Evolutionary conservation across 64 coral and sea anemone species (phyloP), one percentile per base, ranked within the genome.

Genomic region (Stichodactyla mertensii): DNA sequence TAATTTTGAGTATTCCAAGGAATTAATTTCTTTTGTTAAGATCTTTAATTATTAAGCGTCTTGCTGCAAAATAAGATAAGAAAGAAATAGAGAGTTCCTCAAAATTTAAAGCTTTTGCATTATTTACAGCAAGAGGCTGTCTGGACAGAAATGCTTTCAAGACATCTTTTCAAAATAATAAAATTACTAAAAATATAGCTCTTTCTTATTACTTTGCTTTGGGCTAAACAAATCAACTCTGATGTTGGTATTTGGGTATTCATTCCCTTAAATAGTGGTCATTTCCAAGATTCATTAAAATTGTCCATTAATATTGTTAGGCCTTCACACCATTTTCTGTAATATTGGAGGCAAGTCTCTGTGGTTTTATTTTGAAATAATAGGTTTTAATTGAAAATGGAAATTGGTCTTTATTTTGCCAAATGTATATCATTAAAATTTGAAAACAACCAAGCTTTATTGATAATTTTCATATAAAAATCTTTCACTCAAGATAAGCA

Each of bases 331-430:
- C 22, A 31, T 74, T 74, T 74, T 74, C 7, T 27, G 27, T 74
- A 74, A 74, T 74, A 31, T 31, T 23, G 27, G 22, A 31, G 11
- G 10, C 8, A 74, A 23, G 66, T 70, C 19, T 24, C 22, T 74
- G 69, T 74, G n/a, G 69, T 74, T 74, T 74, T 74, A 74, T 31
- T 23, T 31, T 74, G 24, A 31, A 74, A 74, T 74, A 74, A 74
- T 74, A 31, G 24, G 7, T 74, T 13, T 31, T 74, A 74, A 74
- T 74, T 74, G 69, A 74, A 74, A 71, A 74, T 31, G 7, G 69
- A 74, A 74, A 74, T n/a, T 31, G 36, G 4, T 31, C 26, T 74
- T 31, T 74, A 74, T 74, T 74, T 31, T 31, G 69, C 10, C 24
- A n/a, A 66, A 22, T n/a, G 4, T 20, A 7, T 31, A 26, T 74